phyloP scores from a whole-genome alignment of 2,113 vertebrate species.

The Turdus rufiventris region DNA sequence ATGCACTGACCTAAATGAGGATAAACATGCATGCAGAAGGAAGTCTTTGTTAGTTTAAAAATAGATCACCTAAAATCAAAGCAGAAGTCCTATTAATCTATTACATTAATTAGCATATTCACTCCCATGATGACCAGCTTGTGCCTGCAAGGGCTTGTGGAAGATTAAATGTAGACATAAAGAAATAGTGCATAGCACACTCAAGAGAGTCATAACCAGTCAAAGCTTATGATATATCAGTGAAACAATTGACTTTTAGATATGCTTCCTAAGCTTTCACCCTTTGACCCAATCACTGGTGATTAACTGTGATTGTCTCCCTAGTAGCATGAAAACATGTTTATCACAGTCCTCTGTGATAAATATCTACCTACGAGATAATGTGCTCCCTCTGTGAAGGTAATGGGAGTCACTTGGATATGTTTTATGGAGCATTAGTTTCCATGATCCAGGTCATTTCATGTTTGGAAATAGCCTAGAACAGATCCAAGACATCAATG shows the following conservation, averaged over 20 bases:
- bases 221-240: background rate
- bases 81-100: background rate
- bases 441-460: background rate
- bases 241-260: background rate
- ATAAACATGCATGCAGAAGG: background rate
- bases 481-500: background rate
- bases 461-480: background rate
- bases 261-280: background rate
- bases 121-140: background rate
- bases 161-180: background rate
- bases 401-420: background rate
- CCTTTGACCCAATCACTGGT: background rate
- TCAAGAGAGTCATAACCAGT: background rate
- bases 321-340: background rate
- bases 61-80: background rate
- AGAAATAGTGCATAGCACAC: background rate
- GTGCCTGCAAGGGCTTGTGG: background rate
- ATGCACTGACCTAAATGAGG: slow-evolving; percentile 81
- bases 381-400: background rate
- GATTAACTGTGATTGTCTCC: background rate
- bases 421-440: background rate
- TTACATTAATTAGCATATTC: background rate
- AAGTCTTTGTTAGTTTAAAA: background rate
- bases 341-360: background rate
- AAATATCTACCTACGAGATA: background rate